These are phyloP conservation scores for Phodopus roborovskii DNA, from an alignment of 2,113 vertebrate species.

Conservation along the genomic window DNA sequence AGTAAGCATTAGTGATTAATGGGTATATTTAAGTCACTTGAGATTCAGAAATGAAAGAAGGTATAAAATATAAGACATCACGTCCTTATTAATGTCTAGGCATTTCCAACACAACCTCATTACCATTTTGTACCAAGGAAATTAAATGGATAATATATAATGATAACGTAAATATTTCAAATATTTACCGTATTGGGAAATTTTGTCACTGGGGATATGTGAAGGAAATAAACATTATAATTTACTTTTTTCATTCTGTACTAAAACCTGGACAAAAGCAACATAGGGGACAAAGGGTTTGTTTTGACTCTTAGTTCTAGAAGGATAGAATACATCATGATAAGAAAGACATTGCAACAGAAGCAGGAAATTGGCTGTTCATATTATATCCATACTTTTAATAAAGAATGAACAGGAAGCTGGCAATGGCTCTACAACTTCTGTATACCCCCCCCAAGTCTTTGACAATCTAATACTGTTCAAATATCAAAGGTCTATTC, in stretches of 20 bases:
- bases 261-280: background rate
- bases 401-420: background rate
- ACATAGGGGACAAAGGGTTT: background rate
- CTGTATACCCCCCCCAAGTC: background rate
- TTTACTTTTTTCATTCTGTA: background rate
- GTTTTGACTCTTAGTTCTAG: background rate
- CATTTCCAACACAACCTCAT: slow-evolving; percentile 26
- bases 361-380: background rate
- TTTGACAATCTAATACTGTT: background rate
- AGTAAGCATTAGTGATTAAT: slow-evolving; percentile 66
- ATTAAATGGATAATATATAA: slow-evolving; percentile 51
- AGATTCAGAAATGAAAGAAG: slow-evolving; percentile 56
- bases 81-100: slow-evolving; percentile 25
- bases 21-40: slow-evolving; percentile 55
- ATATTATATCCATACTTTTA: too few relatives aligned
- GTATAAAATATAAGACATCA: slow-evolving; percentile 43
- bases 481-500: background rate
- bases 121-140: slow-evolving; percentile 61
- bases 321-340: too few relatives aligned
- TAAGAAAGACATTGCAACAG: background rate
- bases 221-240: background rate
- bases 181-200: background rate
- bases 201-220: background rate
- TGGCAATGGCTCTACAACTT: too few relatives aligned
- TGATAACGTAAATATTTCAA: slow-evolving; percentile 43